Evolutionary conservation across 1,140 invertebrate genomes (phyloP), one percentile per base, ranked within the genome.

Genomic region (Pseudomyrmex gracilis): DNA sequence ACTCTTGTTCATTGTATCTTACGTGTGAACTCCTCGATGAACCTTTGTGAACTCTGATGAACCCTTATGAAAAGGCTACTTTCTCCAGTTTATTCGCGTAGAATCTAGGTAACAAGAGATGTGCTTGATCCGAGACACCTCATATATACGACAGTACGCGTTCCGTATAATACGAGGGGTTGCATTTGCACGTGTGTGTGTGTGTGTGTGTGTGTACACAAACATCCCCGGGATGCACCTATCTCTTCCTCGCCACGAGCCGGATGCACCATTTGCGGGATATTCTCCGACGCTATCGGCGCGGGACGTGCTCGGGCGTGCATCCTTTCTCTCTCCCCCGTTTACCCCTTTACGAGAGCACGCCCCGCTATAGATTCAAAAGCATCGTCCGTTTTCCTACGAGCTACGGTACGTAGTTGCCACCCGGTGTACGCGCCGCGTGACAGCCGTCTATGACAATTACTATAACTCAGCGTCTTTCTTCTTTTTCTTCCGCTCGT

Each of bases 181-280:
- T 60, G 66, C 58, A 66, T 66, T 49, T 66, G 10, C 34, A 8
- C 5, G 20, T 20, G 4, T 49, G 22, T 55, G 20, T 12, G 4
- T 49, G 22, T 55, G 20, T 12, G 15, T 22, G 34, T 47, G 49
- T 17, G 13, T 12, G 5, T 24, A 12, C 12, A 70, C 15, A 70
- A n/a, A 24, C 24, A 53, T 49, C 45, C 15, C 15, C 61, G 22
- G 49, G 47, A 76, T 49, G 34, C 61, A 82, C 57, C 83, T 87
- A 85, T 88, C 86, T 80, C 51, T 85, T 77, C 60, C 64, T 76
- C 45, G 34, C 82, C 58, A 73, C 67, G 76, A 78, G 60, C 73
- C 78, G 82, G 83, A 88, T 85, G 76, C 73, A 76, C 74, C 87
- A 87, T 88, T 88, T 88, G 76, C 86, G 70, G 70, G 70, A 82